These are phyloP conservation scores for Rhinoraja longicauda DNA, from an alignment of 2,797 vertebrate species.

Conservation along the genomic window DNA sequence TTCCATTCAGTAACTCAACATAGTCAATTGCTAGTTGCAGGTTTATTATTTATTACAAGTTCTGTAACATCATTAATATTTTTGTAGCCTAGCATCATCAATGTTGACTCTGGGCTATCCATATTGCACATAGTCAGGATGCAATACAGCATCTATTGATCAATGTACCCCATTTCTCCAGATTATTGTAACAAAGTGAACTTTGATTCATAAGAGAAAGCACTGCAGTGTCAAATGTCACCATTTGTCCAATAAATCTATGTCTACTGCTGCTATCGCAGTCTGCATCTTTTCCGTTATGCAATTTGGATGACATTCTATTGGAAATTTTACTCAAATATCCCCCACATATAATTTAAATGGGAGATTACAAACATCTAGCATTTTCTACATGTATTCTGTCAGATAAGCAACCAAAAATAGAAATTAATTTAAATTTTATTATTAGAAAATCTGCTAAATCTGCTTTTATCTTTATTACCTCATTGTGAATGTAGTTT, in stretches of 20 bases:
- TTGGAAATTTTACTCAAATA: conserved; percentile 61
- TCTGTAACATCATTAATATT: conserved; percentile 54
- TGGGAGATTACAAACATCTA: not conserved
- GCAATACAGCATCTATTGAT: conserved; percentile 55
- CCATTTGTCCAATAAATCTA: conserved; percentile 52
- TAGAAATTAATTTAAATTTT: not conserved
- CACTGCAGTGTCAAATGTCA: conserved; percentile 55
- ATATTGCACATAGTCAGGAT: conserved; percentile 50
- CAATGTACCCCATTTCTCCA: conserved; percentile 47
- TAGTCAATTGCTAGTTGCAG: conserved; percentile 52
- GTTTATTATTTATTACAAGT: conserved; percentile 65
- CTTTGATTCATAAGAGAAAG: conserved; percentile 59
- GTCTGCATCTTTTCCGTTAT: conserved; percentile 52
- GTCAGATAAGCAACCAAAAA: not conserved
- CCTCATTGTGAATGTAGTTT: not conserved
- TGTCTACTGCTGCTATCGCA: conserved; percentile 53
- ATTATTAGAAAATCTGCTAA: too few species aligned
- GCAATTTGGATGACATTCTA: conserved; percentile 50
- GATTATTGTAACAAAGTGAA: conserved; percentile 55
- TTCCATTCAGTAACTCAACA: conserved; percentile 55
- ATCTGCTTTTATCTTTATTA: too few species aligned
- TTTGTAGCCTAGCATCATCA: conserved; percentile 51
- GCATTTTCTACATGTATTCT: not conserved
- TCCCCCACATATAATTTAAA: conserved; percentile 51
- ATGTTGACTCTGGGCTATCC: conserved; percentile 53